Evolutionary conservation across 2,888 invertebrate genomes (phyloP), one percentile per base, ranked within the genome.

Genomic region (Saturnia pavonia): DNA sequence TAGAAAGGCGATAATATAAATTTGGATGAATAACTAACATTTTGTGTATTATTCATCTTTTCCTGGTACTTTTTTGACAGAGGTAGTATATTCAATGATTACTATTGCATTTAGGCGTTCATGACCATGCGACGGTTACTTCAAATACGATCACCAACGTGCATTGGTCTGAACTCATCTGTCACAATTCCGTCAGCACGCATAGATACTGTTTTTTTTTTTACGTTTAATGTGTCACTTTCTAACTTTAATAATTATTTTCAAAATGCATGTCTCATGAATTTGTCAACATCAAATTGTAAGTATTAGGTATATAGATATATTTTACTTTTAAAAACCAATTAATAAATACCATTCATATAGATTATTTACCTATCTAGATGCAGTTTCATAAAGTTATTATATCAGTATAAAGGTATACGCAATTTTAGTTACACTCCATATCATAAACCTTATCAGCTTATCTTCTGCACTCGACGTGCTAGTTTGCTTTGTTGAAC

Each of bases 391-490:
- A 60, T 60, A 60, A 0, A 27, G 27, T 27, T 27, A 27, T 60
- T 60, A 14, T 27, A 60, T 14, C 14, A 27, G 27, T 14, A 60
- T 57, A 60, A 27, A 73, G 70, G 43, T 48, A 66, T 48, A 70
- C 66, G 66, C 27, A 43, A 65, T 67, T 69, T 34, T 66, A 68
- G 73, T 69, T 51, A 84, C 88, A 87, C 83, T 86, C 80, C 80
- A 83, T 92, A 92, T 92, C 91, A 89, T 60, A 83, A 70, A 74
- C 81, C 84, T 94, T 93, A 94, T 94, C 94, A 91, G 91, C 91
- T 92, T 93, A 93, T 94, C 93, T 91, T 76, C 76, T 77, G 80
- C 84, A 84, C 88, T 87, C 85, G 82, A 86, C 88, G 85, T 90
- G 88, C 91, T 87, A 90, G 91, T 90, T 88, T 83, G 88, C 84